Percentiles rank a stretch among this genome's conserved stretches.
phyloP scores from a whole-genome alignment of 2,797 vertebrate genomes.

The Forpus xanthops region DNA sequence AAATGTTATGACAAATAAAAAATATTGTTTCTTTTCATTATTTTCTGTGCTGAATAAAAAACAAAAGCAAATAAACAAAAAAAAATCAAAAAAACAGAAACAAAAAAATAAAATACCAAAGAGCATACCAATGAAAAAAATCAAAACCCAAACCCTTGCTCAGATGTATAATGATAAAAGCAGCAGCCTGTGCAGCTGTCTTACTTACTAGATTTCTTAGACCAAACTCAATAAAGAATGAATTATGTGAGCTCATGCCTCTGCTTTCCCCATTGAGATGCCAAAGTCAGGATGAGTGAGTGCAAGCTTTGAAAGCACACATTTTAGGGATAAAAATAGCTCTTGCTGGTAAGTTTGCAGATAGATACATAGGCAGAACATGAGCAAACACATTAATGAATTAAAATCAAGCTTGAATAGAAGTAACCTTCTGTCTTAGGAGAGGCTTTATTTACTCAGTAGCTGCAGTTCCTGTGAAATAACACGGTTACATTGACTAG shows the following conservation, averaged over 20 bases:
- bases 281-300: neutral
- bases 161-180: neutral
- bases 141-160: neutral
- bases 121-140: neutral
- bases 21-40: neutral
- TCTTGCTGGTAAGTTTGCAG: neutral
- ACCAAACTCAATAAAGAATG: neutral
- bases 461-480: neutral
- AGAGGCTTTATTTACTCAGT: neutral
- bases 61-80: neutral
- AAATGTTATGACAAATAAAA: neutral
- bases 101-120: neutral
- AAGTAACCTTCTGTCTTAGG: neutral
- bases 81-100: neutral
- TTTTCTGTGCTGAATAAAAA: neutral
- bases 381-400: neutral
- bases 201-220: neutral
- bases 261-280: neutral
- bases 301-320: neutral
- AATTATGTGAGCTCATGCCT: neutral
- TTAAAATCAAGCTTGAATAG: neutral
- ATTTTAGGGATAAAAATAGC: neutral
- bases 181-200: neutral
- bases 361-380: neutral
- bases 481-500: neutral